Percentiles rank a stretch among this genome's conserved stretches.
Conservation (phyloP, 1,140 invertebrate genomes). For the Achatina immaculata region DNA sequence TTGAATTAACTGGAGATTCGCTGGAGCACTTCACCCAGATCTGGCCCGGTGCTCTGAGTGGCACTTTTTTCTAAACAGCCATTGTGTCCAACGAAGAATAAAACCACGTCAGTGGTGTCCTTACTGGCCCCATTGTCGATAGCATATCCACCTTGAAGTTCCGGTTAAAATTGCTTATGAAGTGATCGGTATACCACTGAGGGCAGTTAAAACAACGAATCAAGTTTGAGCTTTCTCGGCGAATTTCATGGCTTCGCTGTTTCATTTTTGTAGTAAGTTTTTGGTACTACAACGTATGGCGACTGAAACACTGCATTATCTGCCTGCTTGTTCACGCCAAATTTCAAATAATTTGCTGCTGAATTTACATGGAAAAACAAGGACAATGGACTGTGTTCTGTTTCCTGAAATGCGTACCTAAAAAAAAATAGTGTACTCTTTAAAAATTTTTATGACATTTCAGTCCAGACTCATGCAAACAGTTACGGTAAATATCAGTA, state of each 20-base stretch:
- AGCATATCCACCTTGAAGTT: background rate
- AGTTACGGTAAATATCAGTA: no score
- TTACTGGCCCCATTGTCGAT: background rate
- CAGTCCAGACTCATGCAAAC: no score
- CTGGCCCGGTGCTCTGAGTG: background rate
- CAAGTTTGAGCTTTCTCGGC: background rate
- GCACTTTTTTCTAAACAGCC: background rate
- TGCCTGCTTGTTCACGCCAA: no score
- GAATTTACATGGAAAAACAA: no score
- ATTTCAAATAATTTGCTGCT: no score
- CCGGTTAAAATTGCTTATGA: background rate
- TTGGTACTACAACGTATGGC: background rate
- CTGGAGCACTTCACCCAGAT: background rate
- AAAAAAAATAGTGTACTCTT: no score
- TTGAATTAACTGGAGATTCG: conserved; percentile 1
- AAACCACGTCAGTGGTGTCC: background rate
- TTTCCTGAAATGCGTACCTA: no score
- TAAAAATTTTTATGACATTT: no score
- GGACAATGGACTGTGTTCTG: no score
- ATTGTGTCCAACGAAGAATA: background rate
- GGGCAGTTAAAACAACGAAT: conserved; percentile 2
- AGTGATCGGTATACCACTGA: background rate
- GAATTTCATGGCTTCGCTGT: background rate
- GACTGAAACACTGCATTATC: background rate
- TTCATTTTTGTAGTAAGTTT: background rate